phyloP scores from a whole-genome alignment of 2,113 vertebrate genomes.

The Pimephales promelas region DNA sequence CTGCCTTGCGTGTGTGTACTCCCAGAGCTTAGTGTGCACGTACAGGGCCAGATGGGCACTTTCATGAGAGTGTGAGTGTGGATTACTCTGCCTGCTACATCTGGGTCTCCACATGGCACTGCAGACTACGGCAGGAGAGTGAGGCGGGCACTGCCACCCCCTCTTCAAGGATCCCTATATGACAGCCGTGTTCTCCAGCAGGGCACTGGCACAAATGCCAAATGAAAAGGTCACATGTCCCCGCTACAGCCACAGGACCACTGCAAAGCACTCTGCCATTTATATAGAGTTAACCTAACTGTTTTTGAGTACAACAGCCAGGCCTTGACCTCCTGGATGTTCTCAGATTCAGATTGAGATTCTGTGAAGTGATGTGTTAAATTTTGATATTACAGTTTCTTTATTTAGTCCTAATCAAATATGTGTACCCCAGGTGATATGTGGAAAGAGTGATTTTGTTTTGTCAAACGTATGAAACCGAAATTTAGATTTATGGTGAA shows the following conservation, averaged over 20 bases:
- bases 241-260: conserved; percentile 15
- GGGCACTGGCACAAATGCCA: conserved; percentile 61
- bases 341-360: neutral
- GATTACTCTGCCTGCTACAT: conserved; percentile 94
- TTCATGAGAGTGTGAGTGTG: conserved; percentile 85
- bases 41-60: conserved; percentile 91
- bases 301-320: neutral
- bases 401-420: neutral
- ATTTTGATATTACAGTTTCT: neutral
- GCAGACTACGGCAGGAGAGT: conserved; percentile 81
- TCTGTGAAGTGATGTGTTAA: neutral
- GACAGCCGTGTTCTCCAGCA: conserved; percentile 62
- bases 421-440: neutral
- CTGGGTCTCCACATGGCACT: conserved; percentile 91
- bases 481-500: neutral
- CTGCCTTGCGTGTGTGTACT: conserved; percentile 74
- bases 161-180: conserved; percentile 66
- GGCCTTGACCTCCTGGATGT: neutral
- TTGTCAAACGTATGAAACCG: too few relatives aligned
- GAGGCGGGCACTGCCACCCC: conserved; percentile 56
- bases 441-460: neutral
- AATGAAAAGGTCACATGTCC: conserved; percentile 67
- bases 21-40: conserved; percentile 77
- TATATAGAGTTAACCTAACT: conserved; percentile 3
- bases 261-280: conserved; percentile 29